Conservation (phyloP, 2,797 vertebrate species). For the Macrochelys suwanniensis region DNA sequence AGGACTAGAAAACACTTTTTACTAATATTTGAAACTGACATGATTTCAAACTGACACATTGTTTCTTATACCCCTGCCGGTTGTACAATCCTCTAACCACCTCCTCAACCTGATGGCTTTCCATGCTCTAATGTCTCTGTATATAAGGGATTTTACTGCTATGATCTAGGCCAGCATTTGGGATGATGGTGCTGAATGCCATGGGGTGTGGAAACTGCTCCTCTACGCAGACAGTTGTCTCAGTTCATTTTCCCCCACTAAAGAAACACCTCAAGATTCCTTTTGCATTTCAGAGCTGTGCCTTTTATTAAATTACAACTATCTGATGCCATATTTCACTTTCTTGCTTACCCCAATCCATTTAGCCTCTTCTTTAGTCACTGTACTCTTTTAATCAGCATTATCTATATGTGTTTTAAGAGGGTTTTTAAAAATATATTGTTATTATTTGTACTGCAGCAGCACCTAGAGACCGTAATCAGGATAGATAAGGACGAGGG, state of each 20-base stretch:
- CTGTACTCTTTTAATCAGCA: neutral
- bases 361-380: neutral
- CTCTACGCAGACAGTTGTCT: neutral
- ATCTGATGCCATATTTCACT: neutral
- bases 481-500: too few relatives aligned
- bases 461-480: neutral
- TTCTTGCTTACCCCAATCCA: neutral
- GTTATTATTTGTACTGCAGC: neutral
- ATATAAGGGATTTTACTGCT: neutral
- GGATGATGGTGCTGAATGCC: neutral
- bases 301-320: neutral
- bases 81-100: neutral
- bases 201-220: neutral
- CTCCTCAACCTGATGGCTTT: neutral
- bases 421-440: neutral
- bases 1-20: slow-evolving; percentile 5
- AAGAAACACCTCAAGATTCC: neutral
- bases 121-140: too few relatives aligned
- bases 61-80: neutral
- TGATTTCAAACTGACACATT: neutral
- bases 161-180: neutral
- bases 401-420: neutral
- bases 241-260: neutral
- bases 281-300: neutral
- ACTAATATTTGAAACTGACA: neutral